Evolutionary conservation across 2,888 invertebrate genomes (phyloP).

Genomic region (Rugalucina vietnamica): DNA sequence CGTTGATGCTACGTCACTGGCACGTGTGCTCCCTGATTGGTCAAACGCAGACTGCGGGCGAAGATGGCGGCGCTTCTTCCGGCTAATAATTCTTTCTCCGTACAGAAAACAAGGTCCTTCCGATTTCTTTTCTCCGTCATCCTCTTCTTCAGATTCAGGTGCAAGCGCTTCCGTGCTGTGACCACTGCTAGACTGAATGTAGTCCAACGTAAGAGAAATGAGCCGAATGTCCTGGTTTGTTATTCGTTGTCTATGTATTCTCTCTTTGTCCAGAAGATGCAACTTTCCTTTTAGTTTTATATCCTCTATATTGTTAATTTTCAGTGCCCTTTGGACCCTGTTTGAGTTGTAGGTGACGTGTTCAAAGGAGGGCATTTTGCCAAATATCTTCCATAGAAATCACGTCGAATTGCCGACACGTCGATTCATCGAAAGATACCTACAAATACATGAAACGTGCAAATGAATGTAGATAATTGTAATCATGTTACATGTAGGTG

Average conservation of each 20-base stretch:
- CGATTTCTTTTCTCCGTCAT: conserved; percentile 49
- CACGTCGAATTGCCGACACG: neutral
- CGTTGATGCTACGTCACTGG: conserved; percentile 56
- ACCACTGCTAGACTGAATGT: conserved; percentile 80
- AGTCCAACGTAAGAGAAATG: conserved; percentile 77
- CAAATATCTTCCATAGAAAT: neutral
- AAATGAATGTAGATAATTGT: too few relatives aligned
- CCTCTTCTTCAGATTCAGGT: conserved; percentile 54
- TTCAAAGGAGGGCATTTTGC: conserved; percentile 68
- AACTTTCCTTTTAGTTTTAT: conserved; percentile 71
- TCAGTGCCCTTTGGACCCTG: conserved; percentile 77
- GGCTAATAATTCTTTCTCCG: conserved; percentile 78
- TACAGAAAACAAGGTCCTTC: conserved; percentile 77
- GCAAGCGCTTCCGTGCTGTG: conserved; percentile 77
- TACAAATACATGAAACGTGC: too few relatives aligned
- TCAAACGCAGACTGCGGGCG: conserved; percentile 72
- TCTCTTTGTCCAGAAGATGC: conserved; percentile 77
- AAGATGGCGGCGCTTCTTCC: conserved; percentile 70
- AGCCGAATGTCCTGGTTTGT: conserved; percentile 80
- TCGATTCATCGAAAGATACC: too few relatives aligned
- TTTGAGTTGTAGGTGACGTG: conserved; percentile 75
- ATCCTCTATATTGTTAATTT: conserved; percentile 80
- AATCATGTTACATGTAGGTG: too few relatives aligned
- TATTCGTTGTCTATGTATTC: conserved; percentile 71
- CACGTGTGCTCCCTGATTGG: conserved; percentile 51